Percentiles rank a stretch among this genome's conserved stretches.
Evolutionary conservation across 2,888 invertebrate species (phyloP).

Genomic region (Leptura quadrifasciata): DNA sequence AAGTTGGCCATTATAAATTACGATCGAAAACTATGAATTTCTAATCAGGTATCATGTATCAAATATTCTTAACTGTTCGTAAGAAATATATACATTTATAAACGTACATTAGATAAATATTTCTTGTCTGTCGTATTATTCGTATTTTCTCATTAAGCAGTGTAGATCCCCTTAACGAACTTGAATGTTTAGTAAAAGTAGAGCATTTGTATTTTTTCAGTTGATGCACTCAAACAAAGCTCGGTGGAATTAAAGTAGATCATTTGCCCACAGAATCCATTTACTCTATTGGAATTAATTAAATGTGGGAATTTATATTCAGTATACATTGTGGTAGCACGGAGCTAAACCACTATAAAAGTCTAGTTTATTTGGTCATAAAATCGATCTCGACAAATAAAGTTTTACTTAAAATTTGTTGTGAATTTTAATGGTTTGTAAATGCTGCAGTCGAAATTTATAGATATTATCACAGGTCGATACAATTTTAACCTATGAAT

Average conservation of each 20-base stretch:
- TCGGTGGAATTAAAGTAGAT: not conserved
- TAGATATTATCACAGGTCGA: not conserved
- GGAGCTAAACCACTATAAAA: not conserved
- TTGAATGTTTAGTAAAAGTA: not conserved
- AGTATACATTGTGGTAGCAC: not conserved
- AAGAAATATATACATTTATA: too few species aligned
- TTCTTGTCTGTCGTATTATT: too few species aligned
- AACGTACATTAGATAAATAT: not conserved
- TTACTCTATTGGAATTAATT: slow-evolving; percentile 3
- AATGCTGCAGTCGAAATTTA: not conserved
- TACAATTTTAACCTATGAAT: too few species aligned
- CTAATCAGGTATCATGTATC: too few species aligned
- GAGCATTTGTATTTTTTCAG: not conserved
- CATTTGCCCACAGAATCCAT: not conserved
- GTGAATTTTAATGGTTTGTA: not conserved
- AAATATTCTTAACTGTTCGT: too few species aligned
- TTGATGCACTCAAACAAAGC: not conserved
- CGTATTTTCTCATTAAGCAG: not conserved
- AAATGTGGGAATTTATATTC: slow-evolving; percentile 4
- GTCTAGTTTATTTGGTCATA: not conserved
- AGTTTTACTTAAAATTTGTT: not conserved
- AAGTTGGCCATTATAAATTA: too few species aligned
- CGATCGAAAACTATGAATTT: too few species aligned
- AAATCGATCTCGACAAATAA: not conserved
- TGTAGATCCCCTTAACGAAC: not conserved